A percentile compares a stretch with the other conserved stretches of the same genome.
phyloP scores from a whole-genome alignment of 2,797 vertebrate species.

The Halcyon leucocephala region DNA sequence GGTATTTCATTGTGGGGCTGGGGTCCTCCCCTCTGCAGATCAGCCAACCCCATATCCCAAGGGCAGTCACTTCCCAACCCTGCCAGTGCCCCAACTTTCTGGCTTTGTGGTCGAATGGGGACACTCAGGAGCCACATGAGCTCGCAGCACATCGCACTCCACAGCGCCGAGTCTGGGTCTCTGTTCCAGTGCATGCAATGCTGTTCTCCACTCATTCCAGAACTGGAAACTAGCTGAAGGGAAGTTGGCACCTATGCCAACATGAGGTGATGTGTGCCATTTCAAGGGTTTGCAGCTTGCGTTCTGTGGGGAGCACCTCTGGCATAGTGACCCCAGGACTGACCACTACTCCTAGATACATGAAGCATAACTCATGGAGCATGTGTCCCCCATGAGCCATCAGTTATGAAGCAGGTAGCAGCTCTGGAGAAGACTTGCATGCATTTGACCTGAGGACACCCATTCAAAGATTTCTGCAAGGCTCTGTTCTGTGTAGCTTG shows the following conservation, averaged over 20 bases:
- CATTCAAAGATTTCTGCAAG: neutral
- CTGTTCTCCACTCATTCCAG: neutral
- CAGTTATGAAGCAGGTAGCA: neutral
- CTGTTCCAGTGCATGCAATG: rapidly evolving
- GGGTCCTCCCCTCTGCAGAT: neutral
- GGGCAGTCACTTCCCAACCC: neutral
- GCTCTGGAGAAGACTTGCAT: neutral
- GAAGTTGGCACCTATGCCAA: too few relatives aligned
- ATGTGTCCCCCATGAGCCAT: rapidly evolving
- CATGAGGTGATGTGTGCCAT: rapidly evolving
- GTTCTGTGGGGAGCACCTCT: neutral
- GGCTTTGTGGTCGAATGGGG: rapidly evolving
- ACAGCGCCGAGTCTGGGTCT: rapidly evolving
- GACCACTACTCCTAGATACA: rapidly evolving
- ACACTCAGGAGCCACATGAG: rapidly evolving
- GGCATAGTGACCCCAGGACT: too few relatives aligned
- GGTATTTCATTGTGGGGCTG: rapidly evolving
- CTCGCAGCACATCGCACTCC: neutral
- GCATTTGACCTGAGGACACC: neutral
- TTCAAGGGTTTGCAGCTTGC: neutral
- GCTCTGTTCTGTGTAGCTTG: neutral
- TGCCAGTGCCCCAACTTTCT: rapidly evolving
- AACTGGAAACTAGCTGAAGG: neutral
- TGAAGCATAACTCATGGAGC: rapidly evolving
- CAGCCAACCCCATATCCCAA: neutral